A percentile compares a stretch with the other conserved stretches of the same genome.
phyloP scores from a whole-genome alignment of 2,888 invertebrate genomes.

The Volucella inanis region DNA sequence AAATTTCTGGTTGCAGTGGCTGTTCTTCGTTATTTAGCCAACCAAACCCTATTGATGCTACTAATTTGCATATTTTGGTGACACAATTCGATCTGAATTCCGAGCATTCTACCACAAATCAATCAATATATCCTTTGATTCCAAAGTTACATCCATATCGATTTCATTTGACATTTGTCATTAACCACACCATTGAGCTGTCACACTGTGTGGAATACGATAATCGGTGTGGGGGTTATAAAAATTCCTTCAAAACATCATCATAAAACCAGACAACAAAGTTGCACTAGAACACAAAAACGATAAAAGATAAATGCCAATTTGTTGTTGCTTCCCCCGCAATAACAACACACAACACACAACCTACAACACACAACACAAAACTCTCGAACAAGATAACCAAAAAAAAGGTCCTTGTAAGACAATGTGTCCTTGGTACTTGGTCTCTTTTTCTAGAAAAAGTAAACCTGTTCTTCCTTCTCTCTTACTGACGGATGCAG shows the following conservation, averaged over 20 bases:
- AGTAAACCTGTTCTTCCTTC: constrained; percentile 16
- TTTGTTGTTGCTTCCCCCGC: constrained; percentile 36
- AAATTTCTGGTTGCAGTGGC: too few relatives aligned
- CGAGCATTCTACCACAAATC: too few relatives aligned
- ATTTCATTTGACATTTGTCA: too few relatives aligned
- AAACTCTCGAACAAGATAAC: constrained; percentile 52
- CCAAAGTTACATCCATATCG: too few relatives aligned
- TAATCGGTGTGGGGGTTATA: neutral
- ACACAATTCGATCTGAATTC: too few relatives aligned
- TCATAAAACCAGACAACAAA: constrained; percentile 63
- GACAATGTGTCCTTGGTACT: constrained; percentile 42
- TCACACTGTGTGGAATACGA: too few relatives aligned
- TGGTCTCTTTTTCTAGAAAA: neutral
- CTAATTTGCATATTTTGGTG: too few relatives aligned
- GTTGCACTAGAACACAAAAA: constrained; percentile 50
- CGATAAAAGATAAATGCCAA: constrained; percentile 65
- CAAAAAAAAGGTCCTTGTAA: constrained; percentile 61
- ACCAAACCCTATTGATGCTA: too few relatives aligned
- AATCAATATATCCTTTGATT: too few relatives aligned
- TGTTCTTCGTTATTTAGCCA: too few relatives aligned
- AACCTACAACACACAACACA: too few relatives aligned
- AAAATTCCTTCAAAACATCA: constrained; percentile 57
- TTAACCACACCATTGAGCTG: too few relatives aligned
- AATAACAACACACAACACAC: constrained; percentile 54
- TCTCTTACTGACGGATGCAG: constrained; percentile 27